Evolutionary conservation across 2,888 invertebrate species (phyloP), one percentile per base, ranked within the genome.

Genomic region (Omphaloscelis lunosa): DNA sequence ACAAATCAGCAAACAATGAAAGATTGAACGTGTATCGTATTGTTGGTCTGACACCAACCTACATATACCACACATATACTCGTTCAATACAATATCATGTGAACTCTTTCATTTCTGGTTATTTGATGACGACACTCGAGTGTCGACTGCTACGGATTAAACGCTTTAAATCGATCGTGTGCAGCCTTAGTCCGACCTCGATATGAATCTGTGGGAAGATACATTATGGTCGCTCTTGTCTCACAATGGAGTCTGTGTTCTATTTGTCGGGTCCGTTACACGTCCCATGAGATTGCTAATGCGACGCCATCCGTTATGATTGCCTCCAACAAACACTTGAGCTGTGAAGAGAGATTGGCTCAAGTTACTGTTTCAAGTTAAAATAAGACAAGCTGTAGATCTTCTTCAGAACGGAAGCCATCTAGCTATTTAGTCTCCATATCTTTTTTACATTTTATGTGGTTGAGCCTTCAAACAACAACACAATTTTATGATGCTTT

Each of bases 141-240:
- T 73, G 68, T 80, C 58, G 56, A 72, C 23, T 53, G 23, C 70
- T 77, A 39, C 17, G 51, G 23, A 66, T n/a, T 68, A 39, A 68
- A n/a, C 86, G 76, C 67, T 75, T 78, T 27, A 76, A 83, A 81
- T 80, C 73, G 74, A 86, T 88, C 69, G 87, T 89, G 90, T 88
- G 70, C 79, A 78, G 86, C 70, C 86, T 88, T 78, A 85, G 75
- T 89, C 85, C 86, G 93, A 88, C 94, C 94, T 92, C 93, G 92
- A 93, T 93, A 92, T 79, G 88, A 92, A 90, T 93, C 92, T 94
- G 94, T 94, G 94, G 94, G 94, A 94, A 94, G 94, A 77, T 85
- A 82, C 86, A 88, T 89, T 89, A 91, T 86, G 88, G 89, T 83
- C 88, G 88, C 84, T 90, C 87, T 88, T 75, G 80, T 75, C 86